phyloP scores from a whole-genome alignment of 2,113 vertebrate species.

The Phodopus roborovskii region DNA sequence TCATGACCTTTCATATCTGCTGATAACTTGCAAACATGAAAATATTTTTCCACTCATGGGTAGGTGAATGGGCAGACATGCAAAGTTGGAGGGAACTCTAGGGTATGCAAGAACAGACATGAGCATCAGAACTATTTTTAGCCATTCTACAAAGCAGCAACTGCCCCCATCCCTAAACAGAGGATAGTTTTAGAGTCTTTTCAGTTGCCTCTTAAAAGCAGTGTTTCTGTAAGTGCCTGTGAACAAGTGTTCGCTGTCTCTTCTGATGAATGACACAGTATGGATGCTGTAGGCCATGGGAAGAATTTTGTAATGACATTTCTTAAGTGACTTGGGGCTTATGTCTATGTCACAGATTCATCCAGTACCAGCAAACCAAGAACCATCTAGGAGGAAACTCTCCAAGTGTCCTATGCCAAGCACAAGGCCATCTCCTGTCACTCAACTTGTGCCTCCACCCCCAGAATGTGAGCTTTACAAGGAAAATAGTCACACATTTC shows the following conservation, averaged over 20 bases:
- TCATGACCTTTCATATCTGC: not conserved
- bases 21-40: not conserved
- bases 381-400: not conserved
- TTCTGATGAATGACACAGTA: not conserved
- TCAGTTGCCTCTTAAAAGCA: not conserved
- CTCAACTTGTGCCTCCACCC: too few relatives aligned
- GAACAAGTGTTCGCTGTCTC: not conserved
- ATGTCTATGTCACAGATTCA: not conserved
- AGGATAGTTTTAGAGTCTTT: not conserved
- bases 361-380: not conserved
- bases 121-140: not conserved
- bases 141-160: rapidly evolving
- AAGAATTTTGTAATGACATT: not conserved
- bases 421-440: not conserved
- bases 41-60: not conserved
- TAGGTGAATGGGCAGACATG: not conserved
- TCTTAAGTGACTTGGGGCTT: not conserved
- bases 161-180: not conserved
- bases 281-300: too few relatives aligned
- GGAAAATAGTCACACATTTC: not conserved
- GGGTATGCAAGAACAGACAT: not conserved
- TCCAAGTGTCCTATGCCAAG: not conserved
- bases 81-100: not conserved
- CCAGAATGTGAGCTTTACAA: not conserved
- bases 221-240: rapidly evolving